These are phyloP conservation scores for Ciconia maguari DNA, from an alignment of 2,113 vertebrate genomes.

Conservation along the genomic window DNA sequence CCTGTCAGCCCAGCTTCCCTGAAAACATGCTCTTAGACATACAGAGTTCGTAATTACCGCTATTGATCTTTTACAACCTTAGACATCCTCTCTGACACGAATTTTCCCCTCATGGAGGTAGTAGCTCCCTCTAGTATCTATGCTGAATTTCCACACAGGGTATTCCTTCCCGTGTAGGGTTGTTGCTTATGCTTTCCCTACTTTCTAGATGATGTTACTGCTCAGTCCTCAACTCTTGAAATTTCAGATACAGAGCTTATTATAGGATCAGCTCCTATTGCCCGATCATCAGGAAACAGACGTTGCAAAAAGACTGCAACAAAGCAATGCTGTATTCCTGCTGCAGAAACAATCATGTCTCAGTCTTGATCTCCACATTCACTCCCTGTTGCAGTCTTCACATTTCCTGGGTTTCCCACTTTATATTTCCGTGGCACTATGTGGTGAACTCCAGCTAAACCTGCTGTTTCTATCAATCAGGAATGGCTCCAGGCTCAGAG, in stretches of 20 bases:
- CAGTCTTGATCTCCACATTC: background rate
- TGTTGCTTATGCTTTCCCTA: background rate
- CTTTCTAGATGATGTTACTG: background rate
- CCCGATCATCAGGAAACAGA: background rate
- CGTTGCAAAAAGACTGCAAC: background rate
- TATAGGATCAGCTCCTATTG: background rate
- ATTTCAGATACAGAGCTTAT: background rate
- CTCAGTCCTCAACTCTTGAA: background rate
- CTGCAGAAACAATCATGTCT: background rate
- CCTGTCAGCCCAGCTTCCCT: background rate
- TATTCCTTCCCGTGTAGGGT: background rate
- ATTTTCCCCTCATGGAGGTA: background rate
- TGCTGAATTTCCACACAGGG: background rate
- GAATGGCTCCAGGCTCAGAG: background rate
- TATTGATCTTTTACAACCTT: background rate
- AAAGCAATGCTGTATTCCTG: background rate
- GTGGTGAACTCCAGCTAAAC: background rate
- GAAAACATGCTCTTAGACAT: background rate
- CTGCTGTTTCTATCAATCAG: background rate
- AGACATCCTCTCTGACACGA: rapidly evolving
- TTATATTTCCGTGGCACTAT: background rate
- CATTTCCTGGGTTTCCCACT: background rate
- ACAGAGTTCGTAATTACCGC: background rate
- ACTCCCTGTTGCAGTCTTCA: background rate
- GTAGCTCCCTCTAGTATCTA: background rate